These are phyloP conservation scores for Pachycephala philippinensis DNA, from an alignment of 2,113 vertebrate species.

Conservation along the genomic window DNA sequence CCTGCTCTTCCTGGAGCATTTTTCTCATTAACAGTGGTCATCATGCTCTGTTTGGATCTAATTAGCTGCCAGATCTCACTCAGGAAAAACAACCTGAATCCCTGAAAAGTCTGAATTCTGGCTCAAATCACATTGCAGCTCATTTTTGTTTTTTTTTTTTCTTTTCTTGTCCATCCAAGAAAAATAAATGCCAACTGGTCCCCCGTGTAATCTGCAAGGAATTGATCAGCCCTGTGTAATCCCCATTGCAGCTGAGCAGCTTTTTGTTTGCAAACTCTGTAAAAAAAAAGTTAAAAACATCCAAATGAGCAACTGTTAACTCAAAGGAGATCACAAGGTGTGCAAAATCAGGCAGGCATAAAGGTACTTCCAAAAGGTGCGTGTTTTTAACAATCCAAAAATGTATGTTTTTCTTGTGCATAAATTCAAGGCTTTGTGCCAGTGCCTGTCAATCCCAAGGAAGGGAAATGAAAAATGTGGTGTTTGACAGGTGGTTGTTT, in stretches of 20 bases:
- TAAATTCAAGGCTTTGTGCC: not conserved
- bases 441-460: not conserved
- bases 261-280: not conserved
- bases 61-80: not conserved
- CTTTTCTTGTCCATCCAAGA: not conserved
- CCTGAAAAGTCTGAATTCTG: not conserved
- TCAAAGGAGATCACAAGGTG: not conserved
- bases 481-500: not conserved
- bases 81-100: not conserved
- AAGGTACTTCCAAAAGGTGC: not conserved
- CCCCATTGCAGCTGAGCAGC: not conserved
- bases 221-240: not conserved
- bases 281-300: not conserved
- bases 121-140: not conserved
- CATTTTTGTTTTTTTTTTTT: not conserved
- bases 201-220: not conserved
- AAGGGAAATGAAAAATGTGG: not conserved
- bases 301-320: not conserved
- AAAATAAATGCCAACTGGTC: not conserved
- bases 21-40: constrained; percentile 11
- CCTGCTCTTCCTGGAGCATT: constrained; percentile 6
- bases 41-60: constrained; percentile 25
- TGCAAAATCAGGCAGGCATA: not conserved
- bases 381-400: not conserved
- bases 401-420: not conserved